These are phyloP conservation scores for Phyllostomus discolor DNA, from an alignment of 2,113 vertebrate species.

Conservation along the genomic window DNA sequence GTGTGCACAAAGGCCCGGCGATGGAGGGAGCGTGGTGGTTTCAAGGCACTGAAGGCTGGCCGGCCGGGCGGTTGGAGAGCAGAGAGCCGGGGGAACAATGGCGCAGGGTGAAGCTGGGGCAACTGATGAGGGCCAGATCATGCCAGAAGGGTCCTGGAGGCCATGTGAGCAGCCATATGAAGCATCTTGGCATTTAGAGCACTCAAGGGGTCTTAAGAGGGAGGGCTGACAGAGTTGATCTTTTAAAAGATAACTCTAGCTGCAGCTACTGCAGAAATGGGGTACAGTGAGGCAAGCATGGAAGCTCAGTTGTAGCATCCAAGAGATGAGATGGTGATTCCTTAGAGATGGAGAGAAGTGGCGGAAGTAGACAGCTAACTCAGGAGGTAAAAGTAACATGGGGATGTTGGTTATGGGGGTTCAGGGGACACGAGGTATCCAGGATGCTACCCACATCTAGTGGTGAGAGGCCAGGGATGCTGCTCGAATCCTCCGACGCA, in stretches of 20 bases:
- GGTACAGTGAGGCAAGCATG: background rate
- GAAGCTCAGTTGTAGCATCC: background rate
- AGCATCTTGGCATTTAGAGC: background rate
- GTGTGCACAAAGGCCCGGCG: background rate
- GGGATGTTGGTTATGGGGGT: background rate
- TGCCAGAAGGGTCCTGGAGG: background rate
- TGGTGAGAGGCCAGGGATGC: background rate
- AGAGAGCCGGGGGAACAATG: background rate
- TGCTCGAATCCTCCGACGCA: too few relatives aligned
- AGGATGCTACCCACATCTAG: background rate
- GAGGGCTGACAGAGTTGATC: background rate
- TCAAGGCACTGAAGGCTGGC: background rate
- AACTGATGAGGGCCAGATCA: background rate
- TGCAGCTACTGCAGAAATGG: background rate
- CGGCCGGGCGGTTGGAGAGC: background rate
- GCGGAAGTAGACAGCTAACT: background rate
- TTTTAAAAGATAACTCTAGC: background rate
- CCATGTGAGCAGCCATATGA: background rate
- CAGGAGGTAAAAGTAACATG: background rate
- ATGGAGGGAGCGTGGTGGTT: background rate
- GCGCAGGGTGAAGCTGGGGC: background rate
- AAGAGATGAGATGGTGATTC: background rate
- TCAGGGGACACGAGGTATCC: background rate
- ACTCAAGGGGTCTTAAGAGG: background rate
- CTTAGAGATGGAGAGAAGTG: background rate